phyloP scores from a whole-genome alignment of 2,888 invertebrate genomes.

The Tetrapedia diversipes region DNA sequence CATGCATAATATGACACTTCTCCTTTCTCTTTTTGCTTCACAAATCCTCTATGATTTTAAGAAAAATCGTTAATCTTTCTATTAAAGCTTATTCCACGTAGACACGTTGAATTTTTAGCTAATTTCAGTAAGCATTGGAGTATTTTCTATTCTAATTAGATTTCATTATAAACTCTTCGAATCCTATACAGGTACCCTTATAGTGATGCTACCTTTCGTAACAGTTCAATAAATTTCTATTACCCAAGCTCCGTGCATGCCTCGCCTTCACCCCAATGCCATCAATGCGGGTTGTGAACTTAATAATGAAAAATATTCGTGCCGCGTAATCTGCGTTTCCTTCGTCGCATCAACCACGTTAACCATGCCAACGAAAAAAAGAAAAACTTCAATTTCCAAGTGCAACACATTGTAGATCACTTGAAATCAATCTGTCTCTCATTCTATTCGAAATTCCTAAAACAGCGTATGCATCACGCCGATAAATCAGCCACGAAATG shows the following conservation, averaged over 20 bases:
- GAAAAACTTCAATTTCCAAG: not conserved
- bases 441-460: not conserved
- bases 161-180: not conserved
- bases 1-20: no score
- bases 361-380: not conserved
- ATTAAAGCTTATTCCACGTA: not conserved
- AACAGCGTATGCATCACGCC: no score
- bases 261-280: not conserved
- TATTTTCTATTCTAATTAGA: not conserved
- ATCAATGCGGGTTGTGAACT: slow-evolving; percentile 40
- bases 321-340: not conserved
- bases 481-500: not conserved
- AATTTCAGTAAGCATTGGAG: not conserved
- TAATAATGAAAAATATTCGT: slow-evolving; percentile 5
- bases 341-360: not conserved
- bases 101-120: not conserved
- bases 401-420: not conserved
- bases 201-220: slow-evolving; percentile 29
- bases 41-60: no score
- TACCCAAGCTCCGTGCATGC: not conserved
- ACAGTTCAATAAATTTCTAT: slow-evolving; percentile 39
- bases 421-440: not conserved
- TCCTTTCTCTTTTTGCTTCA: no score
- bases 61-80: not conserved
- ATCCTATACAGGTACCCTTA: slow-evolving; percentile 64